phyloP scores from a whole-genome alignment of 2,888 invertebrate genomes.

The Isoperla grammatica region DNA sequence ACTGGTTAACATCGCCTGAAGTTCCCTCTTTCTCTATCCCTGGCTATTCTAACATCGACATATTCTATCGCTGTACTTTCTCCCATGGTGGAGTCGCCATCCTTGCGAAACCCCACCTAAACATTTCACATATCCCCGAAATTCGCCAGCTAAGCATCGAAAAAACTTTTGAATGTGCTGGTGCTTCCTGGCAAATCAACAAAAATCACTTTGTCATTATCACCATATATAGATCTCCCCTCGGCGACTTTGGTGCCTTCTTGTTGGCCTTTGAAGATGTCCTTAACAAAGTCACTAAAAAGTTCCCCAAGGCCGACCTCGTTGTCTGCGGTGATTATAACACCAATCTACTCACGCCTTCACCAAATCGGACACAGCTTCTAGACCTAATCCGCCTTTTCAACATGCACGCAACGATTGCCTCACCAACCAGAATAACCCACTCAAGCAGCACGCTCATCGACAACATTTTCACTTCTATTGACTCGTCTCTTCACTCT shows the following conservation, averaged over 20 bases:
- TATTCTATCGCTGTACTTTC: not conserved
- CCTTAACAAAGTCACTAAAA: not conserved
- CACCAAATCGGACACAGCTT: not conserved
- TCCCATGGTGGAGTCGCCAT: slow-evolving; percentile 6
- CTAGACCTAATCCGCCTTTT: slow-evolving; percentile 2
- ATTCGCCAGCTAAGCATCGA: not conserved
- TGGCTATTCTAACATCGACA: not conserved
- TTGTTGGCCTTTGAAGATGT: not conserved
- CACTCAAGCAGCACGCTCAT: not conserved
- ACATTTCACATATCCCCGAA: not conserved
- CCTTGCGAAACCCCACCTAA: not conserved
- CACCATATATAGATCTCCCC: slow-evolving; percentile 6
- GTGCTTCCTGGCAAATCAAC: not conserved
- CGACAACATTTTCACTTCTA: slow-evolving; percentile 10
- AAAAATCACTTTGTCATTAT: not conserved
- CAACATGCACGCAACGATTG: not conserved
- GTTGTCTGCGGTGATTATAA: not conserved
- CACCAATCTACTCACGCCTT: not conserved
- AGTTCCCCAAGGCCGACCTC: not conserved
- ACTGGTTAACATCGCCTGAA: not conserved
- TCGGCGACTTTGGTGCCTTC: not conserved
- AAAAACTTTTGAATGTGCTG: not conserved
- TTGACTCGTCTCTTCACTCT: not conserved
- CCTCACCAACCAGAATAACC: slow-evolving; percentile 1
- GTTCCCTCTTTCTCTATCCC: not conserved